Conservation (phyloP, 1,140 invertebrate species). For the Rhizoglyphus robini region DNA sequence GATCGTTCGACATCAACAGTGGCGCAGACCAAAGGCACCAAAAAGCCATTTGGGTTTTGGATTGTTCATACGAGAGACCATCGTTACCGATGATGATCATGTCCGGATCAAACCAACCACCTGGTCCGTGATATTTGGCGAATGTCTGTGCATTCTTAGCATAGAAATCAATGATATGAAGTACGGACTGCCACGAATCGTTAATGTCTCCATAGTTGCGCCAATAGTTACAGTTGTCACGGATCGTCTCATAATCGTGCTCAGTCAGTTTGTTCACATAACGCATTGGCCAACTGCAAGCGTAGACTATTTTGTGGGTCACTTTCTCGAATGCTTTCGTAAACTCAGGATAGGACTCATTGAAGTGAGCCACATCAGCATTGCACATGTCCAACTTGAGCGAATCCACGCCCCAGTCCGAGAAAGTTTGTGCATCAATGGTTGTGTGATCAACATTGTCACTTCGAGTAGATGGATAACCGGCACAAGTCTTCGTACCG, state of each 20-base stretch:
- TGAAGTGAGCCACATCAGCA: background rate
- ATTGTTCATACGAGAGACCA: conserved; percentile 33
- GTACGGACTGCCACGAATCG: conserved; percentile 41
- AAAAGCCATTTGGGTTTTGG: conserved; percentile 36
- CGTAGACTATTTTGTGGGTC: conserved; percentile 31
- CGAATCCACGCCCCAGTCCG: conserved; percentile 34
- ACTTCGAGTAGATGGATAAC: conserved; percentile 45
- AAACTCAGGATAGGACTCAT: conserved; percentile 1
- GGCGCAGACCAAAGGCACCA: conserved; percentile 37
- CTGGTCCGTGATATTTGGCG: conserved; percentile 35
- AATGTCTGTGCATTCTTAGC: conserved; percentile 31
- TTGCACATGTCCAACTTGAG: conserved; percentile 21
- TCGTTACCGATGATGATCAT: conserved; percentile 36
- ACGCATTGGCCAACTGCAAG: conserved; percentile 38
- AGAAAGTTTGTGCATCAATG: conserved; percentile 44
- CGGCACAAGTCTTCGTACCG: conserved; percentile 43
- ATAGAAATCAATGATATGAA: conserved; percentile 42
- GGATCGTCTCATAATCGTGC: conserved; percentile 20
- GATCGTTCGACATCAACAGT: conserved; percentile 37
- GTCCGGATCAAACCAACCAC: conserved; percentile 43
- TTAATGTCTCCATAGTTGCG: conserved; percentile 46
- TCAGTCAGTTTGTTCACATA: conserved; percentile 32
- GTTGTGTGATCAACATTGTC: conserved; percentile 37
- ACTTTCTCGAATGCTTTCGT: background rate
- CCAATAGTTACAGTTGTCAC: conserved; percentile 46